A percentile compares a stretch with the other conserved stretches of the same genome.
Conservation (phyloP, 2,797 vertebrate species). For the Merluccius polli region DNA sequence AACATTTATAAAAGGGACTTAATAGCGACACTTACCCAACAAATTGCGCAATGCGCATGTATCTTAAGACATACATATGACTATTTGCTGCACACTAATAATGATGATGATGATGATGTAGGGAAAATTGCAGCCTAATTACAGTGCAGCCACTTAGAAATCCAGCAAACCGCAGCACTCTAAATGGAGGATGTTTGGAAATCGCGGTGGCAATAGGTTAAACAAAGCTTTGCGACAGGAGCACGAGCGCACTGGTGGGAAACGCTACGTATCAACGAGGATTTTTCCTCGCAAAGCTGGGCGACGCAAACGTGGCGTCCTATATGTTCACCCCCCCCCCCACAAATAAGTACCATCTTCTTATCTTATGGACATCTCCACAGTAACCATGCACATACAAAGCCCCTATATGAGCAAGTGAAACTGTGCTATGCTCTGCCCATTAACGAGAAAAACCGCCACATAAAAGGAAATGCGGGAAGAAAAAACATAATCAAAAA, state of each 20-base stretch:
- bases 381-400: neutral
- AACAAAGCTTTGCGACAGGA: conserved; percentile 12
- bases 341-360: too few relatives aligned
- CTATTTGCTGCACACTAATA: conserved; percentile 61
- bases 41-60: conserved; percentile 66
- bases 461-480: neutral
- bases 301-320: too few relatives aligned
- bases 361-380: neutral
- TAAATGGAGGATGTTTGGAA: conserved; percentile 44
- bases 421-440: neutral
- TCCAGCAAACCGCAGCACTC: conserved; percentile 40
- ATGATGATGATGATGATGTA: conserved; percentile 61
- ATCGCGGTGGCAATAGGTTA: conserved; percentile 23
- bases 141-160: conserved; percentile 61
- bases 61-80: conserved; percentile 65
- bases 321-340: too few relatives aligned
- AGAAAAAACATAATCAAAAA: neutral
- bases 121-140: conserved; percentile 66
- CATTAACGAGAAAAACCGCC: neutral
- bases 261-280: too few relatives aligned
- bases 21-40: conserved; percentile 68
- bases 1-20: conserved; percentile 63
- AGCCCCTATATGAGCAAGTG: too few relatives aligned
- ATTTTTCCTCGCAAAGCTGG: neutral
- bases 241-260: neutral